Evolutionary conservation across 1,140 invertebrate species (phyloP).

Genomic region (Drosophila yakuba): DNA sequence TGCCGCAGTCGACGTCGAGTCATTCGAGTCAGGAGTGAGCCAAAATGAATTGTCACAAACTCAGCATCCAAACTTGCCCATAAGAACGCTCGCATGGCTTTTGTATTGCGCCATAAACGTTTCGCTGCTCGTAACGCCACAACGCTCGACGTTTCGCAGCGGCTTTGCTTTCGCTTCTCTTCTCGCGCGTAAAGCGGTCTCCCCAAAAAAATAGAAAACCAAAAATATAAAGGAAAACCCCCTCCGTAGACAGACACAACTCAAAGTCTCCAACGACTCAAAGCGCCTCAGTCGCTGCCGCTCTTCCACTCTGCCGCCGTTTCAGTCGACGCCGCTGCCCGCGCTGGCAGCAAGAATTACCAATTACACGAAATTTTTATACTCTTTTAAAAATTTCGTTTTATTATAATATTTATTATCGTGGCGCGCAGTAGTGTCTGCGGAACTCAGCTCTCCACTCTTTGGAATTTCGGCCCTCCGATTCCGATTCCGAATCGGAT

Average conservation of each 20-base stretch:
- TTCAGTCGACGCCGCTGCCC: conserved; percentile 52
- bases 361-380: conserved; percentile 85
- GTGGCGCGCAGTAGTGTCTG: conserved; percentile 84
- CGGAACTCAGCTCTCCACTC: conserved; percentile 73
- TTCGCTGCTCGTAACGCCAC: conserved; percentile 85
- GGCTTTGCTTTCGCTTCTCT: conserved; percentile 43
- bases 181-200: conserved; percentile 42
- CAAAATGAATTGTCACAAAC: conserved; percentile 69
- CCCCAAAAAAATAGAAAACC: conserved; percentile 27
- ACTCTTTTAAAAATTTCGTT: conserved; percentile 85
- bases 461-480: conserved; percentile 43
- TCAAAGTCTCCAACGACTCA: conserved; percentile 66
- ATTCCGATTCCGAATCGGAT: conserved; percentile 44
- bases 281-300: conserved; percentile 27
- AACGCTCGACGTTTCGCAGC: conserved; percentile 83
- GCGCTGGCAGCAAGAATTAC: conserved; percentile 82
- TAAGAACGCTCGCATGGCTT: conserved; percentile 82
- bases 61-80: conserved; percentile 66
- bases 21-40: conserved; percentile 14
- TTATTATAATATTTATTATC: conserved; percentile 85
- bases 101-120: conserved; percentile 85
- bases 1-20: conserved; percentile 44
- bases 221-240: conserved; percentile 33
- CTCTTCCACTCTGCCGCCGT: conserved; percentile 30
- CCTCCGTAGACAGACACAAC: conserved; percentile 55